Base-by-base conservation (phyloP, 64 coral and sea anemone species). In the Cladopsammia gracilis region DNA sequence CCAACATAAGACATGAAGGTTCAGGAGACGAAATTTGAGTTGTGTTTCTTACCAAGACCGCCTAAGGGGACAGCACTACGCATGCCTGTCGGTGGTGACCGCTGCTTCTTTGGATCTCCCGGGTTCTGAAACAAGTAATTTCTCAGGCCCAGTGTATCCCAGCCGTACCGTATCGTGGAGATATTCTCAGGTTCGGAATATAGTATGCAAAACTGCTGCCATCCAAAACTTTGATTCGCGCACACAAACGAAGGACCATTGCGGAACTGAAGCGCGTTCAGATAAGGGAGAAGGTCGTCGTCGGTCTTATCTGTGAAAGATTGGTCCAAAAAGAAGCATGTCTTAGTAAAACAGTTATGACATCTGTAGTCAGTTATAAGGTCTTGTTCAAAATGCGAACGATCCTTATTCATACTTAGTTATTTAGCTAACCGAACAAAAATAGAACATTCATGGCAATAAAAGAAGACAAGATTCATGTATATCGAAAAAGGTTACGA, bases 61-160 rank as follows among this genome's bases (percentile, higher is more conserved):
- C 95, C 95, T 42, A 97, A 85, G 0, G 95, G 95, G 58, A 97
- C 95, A 64, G 95, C 95, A 87, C 92, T 94, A 19, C 95, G 95
- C 88, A 97, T 97, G 65, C 95, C 95, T 48, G 34, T n/a, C 49
- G 95, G 95, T 24, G 95, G 95, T 50, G 80, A 83, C 80, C 61
- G 61, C 62, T 83, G 80, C 7, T 66, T 62, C 20, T 83, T 83
- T 13, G 42, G 62, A 67, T 66, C 43, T 13, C 62, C 60, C 4
- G 47, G 61, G 34, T 66, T 83, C 18, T 83, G 16, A 83, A 83
- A 83, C 61, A 83, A 67, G 80, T 83, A 83, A 47, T 43, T 83
- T 24, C 80, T 65, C 44, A 83, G 42, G 9, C 44, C 60, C 61
- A 83, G 42, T 67, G 45, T 26, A 83, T 83, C 80, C 80, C 80